A percentile compares a stretch with the other conserved stretches of the same genome.
Evolutionary conservation across 2,888 invertebrate species (phyloP).

Genomic region (Sisyra nigra): DNA sequence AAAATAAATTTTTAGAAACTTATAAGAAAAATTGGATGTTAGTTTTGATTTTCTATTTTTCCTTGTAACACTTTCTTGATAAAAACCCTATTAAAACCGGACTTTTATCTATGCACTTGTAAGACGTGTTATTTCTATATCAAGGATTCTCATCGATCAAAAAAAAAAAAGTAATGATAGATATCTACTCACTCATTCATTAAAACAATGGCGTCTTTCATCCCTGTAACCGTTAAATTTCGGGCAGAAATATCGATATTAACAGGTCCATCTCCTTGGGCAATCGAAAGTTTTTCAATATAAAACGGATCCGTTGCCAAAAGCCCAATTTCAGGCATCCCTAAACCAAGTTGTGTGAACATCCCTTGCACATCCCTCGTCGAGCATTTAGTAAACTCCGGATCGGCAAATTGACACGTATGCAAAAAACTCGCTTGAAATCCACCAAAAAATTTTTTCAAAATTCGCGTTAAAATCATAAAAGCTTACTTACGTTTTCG

Average conservation of each 20-base stretch:
- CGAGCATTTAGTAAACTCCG: slow-evolving; percentile 49
- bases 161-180: neutral
- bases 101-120: too few relatives aligned
- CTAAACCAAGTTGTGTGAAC: slow-evolving; percentile 40
- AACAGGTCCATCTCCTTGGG: slow-evolving; percentile 50
- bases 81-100: too few relatives aligned
- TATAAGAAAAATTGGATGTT: too few relatives aligned
- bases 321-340: slow-evolving; percentile 39
- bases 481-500: neutral
- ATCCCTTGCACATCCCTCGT: slow-evolving; percentile 47
- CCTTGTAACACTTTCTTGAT: too few relatives aligned
- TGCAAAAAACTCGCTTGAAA: slow-evolving; percentile 50
- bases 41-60: too few relatives aligned
- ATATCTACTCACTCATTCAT: neutral
- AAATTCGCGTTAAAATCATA: slow-evolving; percentile 40
- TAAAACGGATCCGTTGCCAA: slow-evolving; percentile 47
- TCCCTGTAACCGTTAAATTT: slow-evolving; percentile 45
- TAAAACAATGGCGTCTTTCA: slow-evolving; percentile 17
- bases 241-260: slow-evolving; percentile 51
- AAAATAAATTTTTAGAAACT: too few relatives aligned
- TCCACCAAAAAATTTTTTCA: slow-evolving; percentile 11
- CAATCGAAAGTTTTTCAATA: slow-evolving; percentile 42
- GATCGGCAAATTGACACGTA: slow-evolving; percentile 45
- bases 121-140: neutral
- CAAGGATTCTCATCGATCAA: neutral